Evolutionary conservation across 2,113 vertebrate species (phyloP), one percentile per base, ranked within the genome.

Genomic region (Eurypyga helias): DNA sequence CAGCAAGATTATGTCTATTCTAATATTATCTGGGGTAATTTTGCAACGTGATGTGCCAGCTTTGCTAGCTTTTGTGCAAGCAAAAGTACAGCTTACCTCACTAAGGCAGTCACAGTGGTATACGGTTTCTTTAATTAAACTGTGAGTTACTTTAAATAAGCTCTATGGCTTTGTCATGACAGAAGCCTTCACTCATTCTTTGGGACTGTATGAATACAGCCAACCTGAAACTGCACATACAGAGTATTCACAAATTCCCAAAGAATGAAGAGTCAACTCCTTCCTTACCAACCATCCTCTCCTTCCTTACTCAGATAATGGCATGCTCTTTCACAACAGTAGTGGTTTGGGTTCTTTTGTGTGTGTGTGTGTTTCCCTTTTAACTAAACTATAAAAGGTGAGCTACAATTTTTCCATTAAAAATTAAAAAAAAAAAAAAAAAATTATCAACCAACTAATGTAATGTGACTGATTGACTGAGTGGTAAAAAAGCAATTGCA

Each of bases 61-160:
- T 91, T 91, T 91, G 51, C 73, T 55, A 64, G 49, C 6, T 4
- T 73, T 93, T 51, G 57, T 69, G 36, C 52, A 87, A 89, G 45
- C 82, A 93, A 72, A 72, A 77, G 21, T 34, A 58, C 33, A 69
- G 51, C 33, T 91, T 78, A 55, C 65, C 19, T 84, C n/a, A 34
- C 23, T 43, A 57, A 90, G 46, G 24, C 33, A 66, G 52, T 77
- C 92, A 89, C 65, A 77, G 36, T 24, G 36, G 41, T 82, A 77
- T 54, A 72, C 21, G 36, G 31, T 49, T 83, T 69, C 92, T 93
- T 95, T 75, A 90, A 94, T 87, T 91, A 90, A 93, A 72, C 49
- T 77, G 15, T 54, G 84, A 67, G 38, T 76, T 79, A 81, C 77
- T 95, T 94, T 84, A 87, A 84, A 91, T 72, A 96, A 87, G 43